Evolutionary conservation across 2,797 vertebrate species (phyloP).

Genomic region (Lutjanus argentimaculatus): DNA sequence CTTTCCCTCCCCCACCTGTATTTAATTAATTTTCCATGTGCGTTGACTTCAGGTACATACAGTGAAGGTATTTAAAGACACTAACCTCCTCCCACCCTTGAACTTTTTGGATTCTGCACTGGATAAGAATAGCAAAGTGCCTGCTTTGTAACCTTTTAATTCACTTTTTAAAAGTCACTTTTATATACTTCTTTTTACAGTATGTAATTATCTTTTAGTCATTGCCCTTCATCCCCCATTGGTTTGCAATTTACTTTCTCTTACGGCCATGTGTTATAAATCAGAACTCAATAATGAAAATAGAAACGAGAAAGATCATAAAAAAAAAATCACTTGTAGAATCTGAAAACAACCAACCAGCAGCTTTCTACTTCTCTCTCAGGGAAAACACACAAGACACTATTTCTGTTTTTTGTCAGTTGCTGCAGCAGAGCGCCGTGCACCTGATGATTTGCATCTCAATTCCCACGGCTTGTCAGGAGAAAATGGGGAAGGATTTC

Average conservation of each 20-base stretch:
- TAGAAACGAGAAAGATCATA: neutral
- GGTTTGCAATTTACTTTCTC: neutral
- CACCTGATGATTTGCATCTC: constrained; percentile 28
- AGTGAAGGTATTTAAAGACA: constrained; percentile 10
- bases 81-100: constrained; percentile 31
- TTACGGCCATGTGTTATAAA: neutral
- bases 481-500: constrained; percentile 22
- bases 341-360: neutral
- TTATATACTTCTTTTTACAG: neutral
- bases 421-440: neutral
- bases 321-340: neutral
- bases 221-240: constrained; percentile 6
- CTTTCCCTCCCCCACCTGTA: neutral
- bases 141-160: constrained; percentile 7
- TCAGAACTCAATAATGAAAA: neutral
- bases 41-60: neutral
- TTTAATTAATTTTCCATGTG: neutral
- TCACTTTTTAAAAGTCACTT: constrained; percentile 9
- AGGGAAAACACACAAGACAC: neutral
- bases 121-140: constrained; percentile 13
- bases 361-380: neutral
- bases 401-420: neutral
- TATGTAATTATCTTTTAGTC: neutral
- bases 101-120: constrained; percentile 17
- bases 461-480: constrained; percentile 20